These are phyloP conservation scores for Prunella himalayana DNA, from an alignment of 2,113 vertebrate species.

Conservation along the genomic window DNA sequence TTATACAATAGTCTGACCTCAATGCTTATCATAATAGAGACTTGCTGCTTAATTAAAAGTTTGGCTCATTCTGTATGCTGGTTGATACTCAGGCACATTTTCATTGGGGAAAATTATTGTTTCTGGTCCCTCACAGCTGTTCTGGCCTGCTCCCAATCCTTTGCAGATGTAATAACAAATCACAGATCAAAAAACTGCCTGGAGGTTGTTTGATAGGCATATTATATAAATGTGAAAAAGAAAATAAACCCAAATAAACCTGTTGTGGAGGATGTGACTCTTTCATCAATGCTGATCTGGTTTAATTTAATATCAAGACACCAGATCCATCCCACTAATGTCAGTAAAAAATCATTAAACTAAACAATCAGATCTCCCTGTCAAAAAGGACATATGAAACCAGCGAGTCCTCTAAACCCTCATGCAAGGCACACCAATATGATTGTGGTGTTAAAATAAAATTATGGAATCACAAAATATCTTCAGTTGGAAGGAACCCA, in stretches of 20 bases:
- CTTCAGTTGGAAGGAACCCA: background rate
- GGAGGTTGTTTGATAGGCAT: background rate
- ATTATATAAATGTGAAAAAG: background rate
- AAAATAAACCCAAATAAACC: background rate
- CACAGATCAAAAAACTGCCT: background rate
- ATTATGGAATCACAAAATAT: background rate
- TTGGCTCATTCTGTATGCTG: background rate
- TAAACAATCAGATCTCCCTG: background rate
- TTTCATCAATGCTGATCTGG: background rate
- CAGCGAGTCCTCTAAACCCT: background rate
- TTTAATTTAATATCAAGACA: background rate
- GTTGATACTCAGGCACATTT: slow-evolving; percentile 27
- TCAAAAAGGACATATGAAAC: background rate
- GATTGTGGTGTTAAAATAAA: background rate
- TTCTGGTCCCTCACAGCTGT: slow-evolving; percentile 29
- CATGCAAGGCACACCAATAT: background rate
- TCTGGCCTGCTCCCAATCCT: background rate
- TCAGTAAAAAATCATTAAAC: background rate
- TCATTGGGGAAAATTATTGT: slow-evolving; percentile 2
- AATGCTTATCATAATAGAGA: background rate
- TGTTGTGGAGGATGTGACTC: background rate
- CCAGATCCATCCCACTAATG: background rate
- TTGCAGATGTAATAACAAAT: slow-evolving; percentile 41
- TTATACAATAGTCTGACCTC: background rate
- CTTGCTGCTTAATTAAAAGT: slow-evolving; percentile 27